Percentiles rank a stretch among this genome's conserved stretches.
These are phyloP conservation scores for Dendronephthya gigantea DNA, from an alignment of 64 coral and sea anemone genomes.

Conservation along the genomic window DNA sequence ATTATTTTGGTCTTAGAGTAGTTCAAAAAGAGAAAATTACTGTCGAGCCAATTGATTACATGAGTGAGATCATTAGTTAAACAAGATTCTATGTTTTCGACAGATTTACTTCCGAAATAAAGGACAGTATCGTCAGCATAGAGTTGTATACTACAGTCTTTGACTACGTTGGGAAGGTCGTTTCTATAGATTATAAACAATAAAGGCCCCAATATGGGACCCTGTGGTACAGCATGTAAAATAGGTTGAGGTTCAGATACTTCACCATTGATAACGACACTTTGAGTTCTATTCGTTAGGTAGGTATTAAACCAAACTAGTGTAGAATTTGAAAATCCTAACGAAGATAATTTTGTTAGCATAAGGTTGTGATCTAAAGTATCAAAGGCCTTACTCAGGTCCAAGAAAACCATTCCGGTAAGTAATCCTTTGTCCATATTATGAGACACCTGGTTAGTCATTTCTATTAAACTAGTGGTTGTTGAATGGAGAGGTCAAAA, in stretches of 20 bases:
- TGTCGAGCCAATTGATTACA: too few relatives aligned
- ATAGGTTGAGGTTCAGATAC: background rate
- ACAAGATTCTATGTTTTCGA: too few relatives aligned
- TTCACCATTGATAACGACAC: slow-evolving; percentile 7
- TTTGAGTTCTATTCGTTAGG: slow-evolving; percentile 21
- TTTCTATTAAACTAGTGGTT: background rate
- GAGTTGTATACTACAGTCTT: too few relatives aligned
- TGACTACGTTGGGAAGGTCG: background rate
- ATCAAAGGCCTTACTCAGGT: slow-evolving; percentile 32
- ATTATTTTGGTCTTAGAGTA: too few relatives aligned
- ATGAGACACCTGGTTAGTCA: slow-evolving; percentile 6
- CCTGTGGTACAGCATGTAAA: too few relatives aligned
- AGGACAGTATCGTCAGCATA: too few relatives aligned
- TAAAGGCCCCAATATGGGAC: background rate
- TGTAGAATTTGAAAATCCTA: background rate
- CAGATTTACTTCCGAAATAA: too few relatives aligned
- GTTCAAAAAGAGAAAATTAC: too few relatives aligned
- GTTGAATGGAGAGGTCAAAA: slow-evolving; percentile 3
- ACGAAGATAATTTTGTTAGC: background rate
- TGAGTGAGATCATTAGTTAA: too few relatives aligned
- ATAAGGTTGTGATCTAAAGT: slow-evolving; percentile 20
- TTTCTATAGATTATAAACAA: background rate
- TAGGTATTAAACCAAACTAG: background rate
- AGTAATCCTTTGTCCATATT: slow-evolving; percentile 18
- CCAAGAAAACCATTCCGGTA: slow-evolving; percentile 25